A percentile compares a stretch with the other conserved stretches of the same genome.
phyloP scores from a whole-genome alignment of 2,797 vertebrate genomes.

The Antrozous pallidus region DNA sequence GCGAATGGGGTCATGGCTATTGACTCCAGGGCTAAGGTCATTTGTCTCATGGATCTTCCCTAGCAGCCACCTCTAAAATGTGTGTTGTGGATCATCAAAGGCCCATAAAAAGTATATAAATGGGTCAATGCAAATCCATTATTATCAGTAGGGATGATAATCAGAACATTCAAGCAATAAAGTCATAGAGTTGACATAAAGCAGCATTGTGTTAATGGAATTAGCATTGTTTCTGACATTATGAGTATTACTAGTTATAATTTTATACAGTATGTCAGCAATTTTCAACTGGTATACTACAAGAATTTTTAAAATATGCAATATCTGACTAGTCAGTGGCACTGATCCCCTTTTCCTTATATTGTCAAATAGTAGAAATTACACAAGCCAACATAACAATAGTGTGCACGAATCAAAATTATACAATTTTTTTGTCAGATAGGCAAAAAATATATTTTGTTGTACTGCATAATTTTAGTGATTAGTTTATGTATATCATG shows the following conservation, averaged over 20 bases:
- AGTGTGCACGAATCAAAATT: not conserved
- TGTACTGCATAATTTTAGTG: not conserved
- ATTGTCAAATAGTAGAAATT: not conserved
- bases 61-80: not conserved
- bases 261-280: not conserved
- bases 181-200: not conserved
- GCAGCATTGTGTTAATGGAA: not conserved
- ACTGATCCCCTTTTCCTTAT: not conserved
- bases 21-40: not conserved
- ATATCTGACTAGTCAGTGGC: not conserved
- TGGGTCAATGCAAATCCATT: not conserved
- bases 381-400: not conserved
- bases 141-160: not conserved
- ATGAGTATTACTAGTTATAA: not conserved
- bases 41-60: not conserved
- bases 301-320: not conserved
- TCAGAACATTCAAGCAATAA: not conserved
- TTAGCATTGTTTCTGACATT: constrained; percentile 4
- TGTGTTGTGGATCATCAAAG: not conserved
- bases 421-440: not conserved
- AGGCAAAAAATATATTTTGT: not conserved
- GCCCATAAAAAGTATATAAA: not conserved
- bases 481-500: not conserved
- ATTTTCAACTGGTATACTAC: not conserved
- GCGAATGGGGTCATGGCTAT: not conserved